These are phyloP conservation scores for Phocides pigmalion DNA, from an alignment of 1,140 invertebrate genomes.

Conservation along the genomic window DNA sequence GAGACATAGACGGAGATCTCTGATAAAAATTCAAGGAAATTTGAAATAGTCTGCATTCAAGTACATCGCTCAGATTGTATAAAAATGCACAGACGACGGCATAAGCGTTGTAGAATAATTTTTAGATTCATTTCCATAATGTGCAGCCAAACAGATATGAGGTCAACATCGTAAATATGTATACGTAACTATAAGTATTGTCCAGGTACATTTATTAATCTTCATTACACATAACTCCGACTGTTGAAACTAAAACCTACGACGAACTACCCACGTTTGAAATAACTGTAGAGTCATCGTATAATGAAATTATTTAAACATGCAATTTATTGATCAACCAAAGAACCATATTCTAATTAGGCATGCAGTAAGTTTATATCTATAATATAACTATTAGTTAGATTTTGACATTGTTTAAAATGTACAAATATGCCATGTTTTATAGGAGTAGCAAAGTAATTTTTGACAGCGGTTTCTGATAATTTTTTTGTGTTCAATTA, in stretches of 20 bases:
- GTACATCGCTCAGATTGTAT: slow-evolving; percentile 75
- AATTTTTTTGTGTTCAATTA: too few relatives aligned
- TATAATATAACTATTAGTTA: neutral
- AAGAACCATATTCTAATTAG: neutral
- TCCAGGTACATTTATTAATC: slow-evolving; percentile 8
- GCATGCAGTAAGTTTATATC: neutral
- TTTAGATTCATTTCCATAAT: slow-evolving; percentile 82
- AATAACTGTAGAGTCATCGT: slow-evolving; percentile 10
- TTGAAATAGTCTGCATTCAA: slow-evolving; percentile 75
- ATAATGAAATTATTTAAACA: slow-evolving; percentile 8
- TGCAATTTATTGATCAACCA: neutral
- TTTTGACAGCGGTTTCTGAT: too few relatives aligned
- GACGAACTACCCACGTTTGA: slow-evolving; percentile 6
- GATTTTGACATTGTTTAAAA: too few relatives aligned
- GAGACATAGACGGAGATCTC: slow-evolving; percentile 61
- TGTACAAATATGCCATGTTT: too few relatives aligned
- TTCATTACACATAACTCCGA: slow-evolving; percentile 1
- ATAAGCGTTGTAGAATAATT: slow-evolving; percentile 72
- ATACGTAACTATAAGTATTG: neutral
- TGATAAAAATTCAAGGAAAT: slow-evolving; percentile 83
- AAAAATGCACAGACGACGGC: slow-evolving; percentile 76
- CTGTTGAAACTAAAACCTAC: neutral
- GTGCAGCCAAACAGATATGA: slow-evolving; percentile 71
- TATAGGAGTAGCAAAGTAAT: too few relatives aligned
- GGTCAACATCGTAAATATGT: slow-evolving; percentile 59